Evolutionary conservation across 2,113 vertebrate genomes (phyloP), one percentile per base, ranked within the genome.

Genomic region (Micromys minutus): DNA sequence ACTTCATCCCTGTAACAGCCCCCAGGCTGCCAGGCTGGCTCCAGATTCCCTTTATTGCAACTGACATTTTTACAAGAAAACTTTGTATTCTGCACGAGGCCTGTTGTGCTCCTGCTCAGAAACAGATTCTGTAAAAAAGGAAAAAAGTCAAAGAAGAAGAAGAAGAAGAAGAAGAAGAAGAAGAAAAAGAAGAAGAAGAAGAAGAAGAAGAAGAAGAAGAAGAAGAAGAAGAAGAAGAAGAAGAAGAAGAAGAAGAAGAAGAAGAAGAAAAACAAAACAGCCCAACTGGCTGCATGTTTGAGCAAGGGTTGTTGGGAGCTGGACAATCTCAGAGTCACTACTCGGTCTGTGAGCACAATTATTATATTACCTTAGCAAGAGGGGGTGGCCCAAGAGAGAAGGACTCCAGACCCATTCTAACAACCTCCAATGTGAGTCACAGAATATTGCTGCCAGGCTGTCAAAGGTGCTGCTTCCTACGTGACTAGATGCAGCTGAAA

Each of bases 21-120:
- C 47, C 80, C 69, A 92, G 97, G 94, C 97, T 97, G 95, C 96
- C 96, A 95, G 94, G 94, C 95, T 95, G 96, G 94, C 95, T 97
- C 95, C 97, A 98, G 93, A 93, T 97, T 97, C 86, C 45, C 95
- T 97, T 97, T 92, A 98, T 97, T 98, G 87, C 95, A 97, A 94
- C 74, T 97, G 97, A 98, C 94, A 95, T 96, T 98, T 98, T 97
- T 97, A 98, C 95, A 97, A 97, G 97, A 96, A 96, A 97, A 96
- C 92, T 95, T 97, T 76, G 96, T 89, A 93, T 97, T 97, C 96
- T 95, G 92, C 96, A 92, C 85, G 80, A 96, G 97, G 96, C 93
- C 95, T 96, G 92, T 90, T 96, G 92, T 9, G 87, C 88, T 95
- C 84, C 94, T 89, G 69, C 77, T 89, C 86, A 94, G 95, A 97